Conservation (phyloP, 2,797 vertebrate species). For the Decapterus maruadsi region DNA sequence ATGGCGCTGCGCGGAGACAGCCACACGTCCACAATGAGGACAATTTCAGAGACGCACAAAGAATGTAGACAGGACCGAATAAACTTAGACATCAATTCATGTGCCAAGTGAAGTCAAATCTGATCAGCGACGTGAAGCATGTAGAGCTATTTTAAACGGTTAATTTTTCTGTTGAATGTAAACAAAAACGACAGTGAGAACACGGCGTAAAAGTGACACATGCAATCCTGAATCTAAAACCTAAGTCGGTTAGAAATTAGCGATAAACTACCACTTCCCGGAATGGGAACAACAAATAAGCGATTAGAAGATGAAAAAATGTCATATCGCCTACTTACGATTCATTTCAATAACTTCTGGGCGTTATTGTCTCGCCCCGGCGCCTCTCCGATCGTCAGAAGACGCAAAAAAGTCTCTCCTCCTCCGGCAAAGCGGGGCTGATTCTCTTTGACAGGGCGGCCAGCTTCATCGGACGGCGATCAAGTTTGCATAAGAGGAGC, state of each 20-base stretch:
- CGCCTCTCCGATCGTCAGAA: constrained; percentile 54
- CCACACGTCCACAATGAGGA: constrained; percentile 43
- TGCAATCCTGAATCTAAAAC: constrained; percentile 13
- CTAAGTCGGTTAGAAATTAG: neutral
- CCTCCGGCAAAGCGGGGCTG: constrained; percentile 38
- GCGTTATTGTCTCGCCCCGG: constrained; percentile 71
- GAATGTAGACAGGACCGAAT: constrained; percentile 9
- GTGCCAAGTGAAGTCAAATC: constrained; percentile 15
- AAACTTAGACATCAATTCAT: neutral
- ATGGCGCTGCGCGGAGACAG: constrained; percentile 63
- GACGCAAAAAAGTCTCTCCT: constrained; percentile 63
- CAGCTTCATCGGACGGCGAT: constrained; percentile 31
- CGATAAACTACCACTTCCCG: neutral
- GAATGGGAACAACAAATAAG: neutral
- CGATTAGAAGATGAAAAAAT: constrained; percentile 3
- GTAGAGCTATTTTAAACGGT: neutral
- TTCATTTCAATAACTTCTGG: constrained; percentile 78
- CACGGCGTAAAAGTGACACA: constrained; percentile 45
- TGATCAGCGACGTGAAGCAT: neutral
- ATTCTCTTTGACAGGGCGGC: constrained; percentile 15
- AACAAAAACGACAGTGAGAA: constrained; percentile 5
- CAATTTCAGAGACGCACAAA: constrained; percentile 47
- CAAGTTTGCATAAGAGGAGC: constrained; percentile 51
- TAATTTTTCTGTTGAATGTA: constrained; percentile 18
- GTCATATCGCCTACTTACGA: constrained; percentile 75